Percentiles rank a stretch among this genome's conserved stretches.
Conservation (phyloP, 2,888 invertebrate genomes). For the Acleris laterana region DNA sequence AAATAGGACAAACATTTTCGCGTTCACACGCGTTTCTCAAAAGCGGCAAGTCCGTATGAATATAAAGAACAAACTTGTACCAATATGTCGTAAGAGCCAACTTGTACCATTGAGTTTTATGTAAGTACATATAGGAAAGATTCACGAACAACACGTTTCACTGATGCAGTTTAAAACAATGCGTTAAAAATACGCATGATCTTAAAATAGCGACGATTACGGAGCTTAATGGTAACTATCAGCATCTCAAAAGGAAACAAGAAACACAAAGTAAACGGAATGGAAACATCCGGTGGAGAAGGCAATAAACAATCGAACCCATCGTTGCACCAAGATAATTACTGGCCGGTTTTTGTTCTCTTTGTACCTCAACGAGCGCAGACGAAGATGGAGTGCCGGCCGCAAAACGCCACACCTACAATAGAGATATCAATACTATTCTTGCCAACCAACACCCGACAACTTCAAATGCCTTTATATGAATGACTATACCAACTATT, state of each 20-base stretch:
- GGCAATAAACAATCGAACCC: slow-evolving; percentile 76
- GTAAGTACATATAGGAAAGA: too few relatives aligned
- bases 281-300: slow-evolving; percentile 70
- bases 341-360: slow-evolving; percentile 52
- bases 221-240: slow-evolving; percentile 37
- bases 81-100: too few relatives aligned
- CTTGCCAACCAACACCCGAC: slow-evolving; percentile 41
- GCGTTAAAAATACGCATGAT: slow-evolving; percentile 3
- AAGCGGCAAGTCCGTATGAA: too few relatives aligned
- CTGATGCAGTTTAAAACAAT: too few relatives aligned
- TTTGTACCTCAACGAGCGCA: slow-evolving; percentile 50
- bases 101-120: too few relatives aligned
- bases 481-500: neutral
- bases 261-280: slow-evolving; percentile 56
- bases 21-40: too few relatives aligned
- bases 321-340: slow-evolving; percentile 69
- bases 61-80: too few relatives aligned
- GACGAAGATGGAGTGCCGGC: slow-evolving; percentile 54
- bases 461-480: neutral
- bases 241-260: slow-evolving; percentile 39
- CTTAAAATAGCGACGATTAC: slow-evolving; percentile 35
- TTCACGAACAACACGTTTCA: too few relatives aligned
- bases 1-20: too few relatives aligned
- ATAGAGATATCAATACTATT: slow-evolving; percentile 43
- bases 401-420: slow-evolving; percentile 50